These are phyloP conservation scores for Apamea sordens DNA, from an alignment of 2,888 invertebrate species.

Conservation along the genomic window DNA sequence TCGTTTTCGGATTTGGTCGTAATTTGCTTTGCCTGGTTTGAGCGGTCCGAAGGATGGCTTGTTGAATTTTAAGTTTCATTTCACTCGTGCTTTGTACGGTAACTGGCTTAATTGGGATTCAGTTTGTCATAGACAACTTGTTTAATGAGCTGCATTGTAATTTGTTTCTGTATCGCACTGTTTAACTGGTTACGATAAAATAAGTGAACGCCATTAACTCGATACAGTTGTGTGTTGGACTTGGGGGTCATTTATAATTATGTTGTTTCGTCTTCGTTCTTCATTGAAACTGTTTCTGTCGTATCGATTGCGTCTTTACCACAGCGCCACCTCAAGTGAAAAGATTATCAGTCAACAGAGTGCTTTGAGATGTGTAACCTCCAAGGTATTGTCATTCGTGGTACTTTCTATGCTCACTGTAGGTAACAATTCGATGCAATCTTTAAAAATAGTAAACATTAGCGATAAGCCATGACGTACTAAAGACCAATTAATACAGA, in stretches of 20 bases:
- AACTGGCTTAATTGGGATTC: background rate
- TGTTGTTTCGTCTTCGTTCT: background rate
- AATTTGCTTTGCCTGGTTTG: conserved; percentile 62
- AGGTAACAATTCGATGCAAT: background rate
- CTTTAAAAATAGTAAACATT: background rate
- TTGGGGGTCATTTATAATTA: background rate
- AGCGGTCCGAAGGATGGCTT: conserved; percentile 43
- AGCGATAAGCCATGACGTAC: background rate
- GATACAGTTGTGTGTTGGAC: background rate
- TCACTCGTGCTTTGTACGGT: conserved; percentile 11
- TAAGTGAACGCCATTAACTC: background rate
- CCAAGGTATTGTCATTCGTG: background rate
- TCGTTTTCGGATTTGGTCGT: conserved; percentile 61
- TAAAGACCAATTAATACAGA: background rate
- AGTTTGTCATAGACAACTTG: conserved; percentile 62
- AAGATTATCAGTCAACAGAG: background rate
- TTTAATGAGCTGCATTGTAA: background rate
- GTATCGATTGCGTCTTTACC: background rate
- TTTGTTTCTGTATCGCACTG: background rate
- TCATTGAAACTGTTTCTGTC: background rate
- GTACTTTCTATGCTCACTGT: background rate
- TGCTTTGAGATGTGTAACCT: background rate
- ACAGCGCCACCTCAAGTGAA: background rate
- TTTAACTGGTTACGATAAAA: background rate
- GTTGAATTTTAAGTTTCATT: conserved; percentile 49